Percentiles rank a stretch among this genome's conserved stretches.
Evolutionary conservation across 1,140 invertebrate genomes (phyloP).

Genomic region (Papilio xuthus): DNA sequence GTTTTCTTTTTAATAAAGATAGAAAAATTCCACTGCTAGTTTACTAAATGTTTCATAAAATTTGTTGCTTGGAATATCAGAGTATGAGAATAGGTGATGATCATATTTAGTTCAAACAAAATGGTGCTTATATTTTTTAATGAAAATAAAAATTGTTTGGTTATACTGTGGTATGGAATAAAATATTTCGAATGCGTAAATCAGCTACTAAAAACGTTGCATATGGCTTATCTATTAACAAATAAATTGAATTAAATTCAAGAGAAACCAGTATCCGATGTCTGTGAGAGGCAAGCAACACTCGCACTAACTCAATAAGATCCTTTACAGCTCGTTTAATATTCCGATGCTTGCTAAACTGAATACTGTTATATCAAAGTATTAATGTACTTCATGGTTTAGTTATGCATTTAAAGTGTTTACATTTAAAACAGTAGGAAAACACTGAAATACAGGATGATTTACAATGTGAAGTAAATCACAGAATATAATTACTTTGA

Average conservation of each 20-base stretch:
- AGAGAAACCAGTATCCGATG: not conserved
- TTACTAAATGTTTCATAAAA: not conserved
- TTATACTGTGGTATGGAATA: not conserved
- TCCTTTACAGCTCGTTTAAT: not conserved
- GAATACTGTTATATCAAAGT: slow-evolving; percentile 4
- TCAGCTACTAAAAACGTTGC: no score
- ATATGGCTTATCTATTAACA: not conserved
- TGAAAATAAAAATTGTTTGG: not conserved
- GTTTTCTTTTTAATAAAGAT: slow-evolving; percentile 17
- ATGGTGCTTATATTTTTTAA: not conserved
- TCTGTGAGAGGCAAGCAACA: not conserved
- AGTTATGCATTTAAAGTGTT: not conserved
- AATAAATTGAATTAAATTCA: not conserved
- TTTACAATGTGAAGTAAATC: no score
- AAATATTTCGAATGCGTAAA: no score
- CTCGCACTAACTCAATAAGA: not conserved
- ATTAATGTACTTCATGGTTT: no score
- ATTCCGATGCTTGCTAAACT: not conserved
- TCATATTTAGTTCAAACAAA: not conserved
- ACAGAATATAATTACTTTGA: no score
- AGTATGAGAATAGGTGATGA: not conserved
- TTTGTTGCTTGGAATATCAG: not conserved
- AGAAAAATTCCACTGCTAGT: not conserved
- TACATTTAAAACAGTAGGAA: not conserved
- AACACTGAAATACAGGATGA: not conserved